Evolutionary conservation across 2,888 invertebrate genomes (phyloP).

Genomic region (Acanthopleura granulata): DNA sequence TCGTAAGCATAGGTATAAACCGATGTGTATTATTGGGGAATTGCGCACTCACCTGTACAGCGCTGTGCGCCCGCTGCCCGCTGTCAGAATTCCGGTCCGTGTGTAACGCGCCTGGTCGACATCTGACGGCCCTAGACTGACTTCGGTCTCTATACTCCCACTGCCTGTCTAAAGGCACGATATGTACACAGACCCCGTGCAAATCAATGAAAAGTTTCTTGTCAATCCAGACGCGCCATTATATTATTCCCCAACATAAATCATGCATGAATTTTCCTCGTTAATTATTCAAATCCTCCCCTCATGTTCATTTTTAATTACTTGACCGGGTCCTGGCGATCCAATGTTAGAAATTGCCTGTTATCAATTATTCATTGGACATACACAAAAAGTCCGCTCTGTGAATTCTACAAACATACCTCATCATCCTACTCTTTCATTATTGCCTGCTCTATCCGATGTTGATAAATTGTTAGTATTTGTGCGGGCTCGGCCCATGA

Average conservation of each 20-base stretch:
- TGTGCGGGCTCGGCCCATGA: too few relatives aligned
- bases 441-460: too few relatives aligned
- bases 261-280: slow-evolving; percentile 15
- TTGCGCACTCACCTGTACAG: too few relatives aligned
- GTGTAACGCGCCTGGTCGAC: not conserved
- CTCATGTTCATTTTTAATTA: slow-evolving; percentile 18
- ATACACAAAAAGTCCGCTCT: slow-evolving; percentile 9
- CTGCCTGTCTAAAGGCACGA: slow-evolving; percentile 4
- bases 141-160: not conserved
- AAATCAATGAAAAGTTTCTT: slow-evolving; percentile 20
- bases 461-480: too few relatives aligned
- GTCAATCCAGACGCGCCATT: slow-evolving; percentile 13
- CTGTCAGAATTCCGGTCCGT: too few relatives aligned
- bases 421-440: too few relatives aligned
- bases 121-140: not conserved
- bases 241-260: slow-evolving; percentile 18
- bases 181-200: slow-evolving; percentile 9
- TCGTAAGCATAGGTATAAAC: too few relatives aligned
- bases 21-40: too few relatives aligned
- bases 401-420: not conserved
- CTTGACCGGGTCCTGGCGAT: slow-evolving; percentile 1
- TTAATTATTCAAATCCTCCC: slow-evolving; percentile 12
- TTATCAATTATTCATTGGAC: slow-evolving; percentile 14
- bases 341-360: slow-evolving; percentile 19
- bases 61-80: too few relatives aligned